Conservation (phyloP, 1,140 invertebrate genomes). For the Yoshiicerus persimilis region DNA sequence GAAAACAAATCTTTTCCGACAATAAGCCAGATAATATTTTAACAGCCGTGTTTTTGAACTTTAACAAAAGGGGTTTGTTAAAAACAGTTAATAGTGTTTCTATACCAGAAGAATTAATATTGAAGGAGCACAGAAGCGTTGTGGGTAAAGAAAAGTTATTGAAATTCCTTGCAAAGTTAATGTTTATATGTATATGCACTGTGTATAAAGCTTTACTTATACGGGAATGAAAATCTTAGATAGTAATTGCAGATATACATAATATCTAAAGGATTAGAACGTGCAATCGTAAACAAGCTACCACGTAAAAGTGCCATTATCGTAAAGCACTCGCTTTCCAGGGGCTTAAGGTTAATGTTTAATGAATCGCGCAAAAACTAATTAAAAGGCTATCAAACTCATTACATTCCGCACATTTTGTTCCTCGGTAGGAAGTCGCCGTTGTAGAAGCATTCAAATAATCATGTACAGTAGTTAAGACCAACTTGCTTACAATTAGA, state of each 20-base stretch:
- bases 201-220: not conserved
- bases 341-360: constrained; percentile 7
- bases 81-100: not conserved
- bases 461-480: constrained; percentile 7
- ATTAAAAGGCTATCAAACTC: constrained; percentile 22
- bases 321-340: constrained; percentile 14
- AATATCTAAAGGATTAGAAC: not conserved
- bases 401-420: constrained; percentile 19
- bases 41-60: not conserved
- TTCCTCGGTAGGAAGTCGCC: not conserved
- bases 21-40: not conserved
- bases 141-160: not conserved
- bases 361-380: constrained; percentile 20
- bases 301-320: constrained; percentile 13
- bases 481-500: not conserved
- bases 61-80: not conserved
- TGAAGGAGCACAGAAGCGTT: not conserved
- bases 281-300: not conserved
- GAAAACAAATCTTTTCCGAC: not conserved
- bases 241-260: not conserved
- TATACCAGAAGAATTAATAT: not conserved
- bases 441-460: not conserved
- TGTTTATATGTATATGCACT: not conserved
- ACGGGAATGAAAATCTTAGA: too few species aligned
- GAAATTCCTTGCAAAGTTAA: not conserved